A percentile compares a stretch with the other conserved stretches of the same genome.
These are phyloP conservation scores for Lutraria lutraria DNA, from an alignment of 2,888 invertebrate species.

Conservation along the genomic window DNA sequence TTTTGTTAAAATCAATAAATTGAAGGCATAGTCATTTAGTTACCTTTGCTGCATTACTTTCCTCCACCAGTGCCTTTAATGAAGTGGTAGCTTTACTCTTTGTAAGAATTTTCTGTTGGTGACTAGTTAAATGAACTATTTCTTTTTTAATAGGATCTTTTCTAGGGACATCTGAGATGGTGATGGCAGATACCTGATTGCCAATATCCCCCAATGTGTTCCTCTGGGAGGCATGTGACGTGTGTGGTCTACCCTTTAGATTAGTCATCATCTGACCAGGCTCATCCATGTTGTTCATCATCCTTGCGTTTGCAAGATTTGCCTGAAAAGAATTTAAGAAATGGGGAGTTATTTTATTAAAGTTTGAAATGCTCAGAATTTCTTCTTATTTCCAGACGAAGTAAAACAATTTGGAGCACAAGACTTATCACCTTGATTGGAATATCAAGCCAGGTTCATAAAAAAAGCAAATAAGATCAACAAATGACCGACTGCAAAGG, in stretches of 20 bases:
- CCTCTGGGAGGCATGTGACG: slow-evolving; percentile 74
- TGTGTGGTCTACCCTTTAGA: slow-evolving; percentile 64
- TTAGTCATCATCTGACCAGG: slow-evolving; percentile 67
- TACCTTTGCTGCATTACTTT: slow-evolving; percentile 42
- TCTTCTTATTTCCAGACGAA: too few relatives aligned
- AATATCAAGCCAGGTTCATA: too few relatives aligned
- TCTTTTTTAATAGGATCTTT: slow-evolving; percentile 75
- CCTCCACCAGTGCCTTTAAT: slow-evolving; percentile 65
- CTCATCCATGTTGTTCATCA: slow-evolving; percentile 71
- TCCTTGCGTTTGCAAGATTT: slow-evolving; percentile 67
- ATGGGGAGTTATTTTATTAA: too few relatives aligned
- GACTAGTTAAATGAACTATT: slow-evolving; percentile 71
- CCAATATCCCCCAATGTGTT: slow-evolving; percentile 83
- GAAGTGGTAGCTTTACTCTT: slow-evolving; percentile 72
- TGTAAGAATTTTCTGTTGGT: slow-evolving; percentile 64
- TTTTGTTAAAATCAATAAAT: too few relatives aligned
- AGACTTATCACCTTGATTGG: too few relatives aligned
- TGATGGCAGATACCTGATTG: slow-evolving; percentile 82
- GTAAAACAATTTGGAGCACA: too few relatives aligned
- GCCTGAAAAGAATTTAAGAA: slow-evolving; percentile 46
- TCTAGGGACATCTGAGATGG: slow-evolving; percentile 72
- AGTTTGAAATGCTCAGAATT: too few relatives aligned
- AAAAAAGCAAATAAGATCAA: too few relatives aligned
- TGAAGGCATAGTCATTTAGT: not conserved
- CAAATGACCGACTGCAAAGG: too few relatives aligned